Evolutionary conservation across 2,888 invertebrate species (phyloP), one percentile per base, ranked within the genome.

Genomic region (Lamellibrachia columna): DNA sequence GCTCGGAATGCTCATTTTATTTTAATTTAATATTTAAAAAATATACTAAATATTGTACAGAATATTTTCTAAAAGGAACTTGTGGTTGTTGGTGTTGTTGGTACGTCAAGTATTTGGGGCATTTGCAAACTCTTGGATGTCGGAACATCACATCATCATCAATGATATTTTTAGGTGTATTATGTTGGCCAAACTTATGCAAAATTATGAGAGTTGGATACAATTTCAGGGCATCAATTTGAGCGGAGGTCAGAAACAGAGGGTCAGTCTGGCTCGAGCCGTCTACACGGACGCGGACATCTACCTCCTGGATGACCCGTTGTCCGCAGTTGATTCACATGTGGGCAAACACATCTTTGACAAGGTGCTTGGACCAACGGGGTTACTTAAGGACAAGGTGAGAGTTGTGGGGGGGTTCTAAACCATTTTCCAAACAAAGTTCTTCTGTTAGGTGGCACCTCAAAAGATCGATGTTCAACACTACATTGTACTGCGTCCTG

Each of bases 311-410:
- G 93, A 93, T 53, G 93, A 93, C 90, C 93, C 93, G 2, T 91
- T 93, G 22, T 40, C 92, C 28, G 91, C 93, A 0, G 93, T 93
- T 11, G 94, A 94, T 60, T 92, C 94, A 3, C 94, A 94, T 90
- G 94, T 94, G n/a, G 94, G 94, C 52, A 93, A 92, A 91, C 92
- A 93, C 28, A 53, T 93, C 15, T 93, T 93, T 91, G 92, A 93
- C 55, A 90, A 92, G 7, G 92, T 93, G 60, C 28, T 93, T 53
- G 91, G 92, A 52, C 58, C 91, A 22, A 60, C n/a, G 1, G 93
- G 93, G 3, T 15, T 93, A 28, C 93, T 93, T 1, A 92, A 91
- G 52, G 53, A 93, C 52, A 93, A 93, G 93, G 93, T 93, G 91
- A 58, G 40, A n/a, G 52, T 1, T 3, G 40, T n/a, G n/a, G 75